Base-by-base conservation (phyloP, 2,113 vertebrate genomes). In the Aphyosemion australe region DNA sequence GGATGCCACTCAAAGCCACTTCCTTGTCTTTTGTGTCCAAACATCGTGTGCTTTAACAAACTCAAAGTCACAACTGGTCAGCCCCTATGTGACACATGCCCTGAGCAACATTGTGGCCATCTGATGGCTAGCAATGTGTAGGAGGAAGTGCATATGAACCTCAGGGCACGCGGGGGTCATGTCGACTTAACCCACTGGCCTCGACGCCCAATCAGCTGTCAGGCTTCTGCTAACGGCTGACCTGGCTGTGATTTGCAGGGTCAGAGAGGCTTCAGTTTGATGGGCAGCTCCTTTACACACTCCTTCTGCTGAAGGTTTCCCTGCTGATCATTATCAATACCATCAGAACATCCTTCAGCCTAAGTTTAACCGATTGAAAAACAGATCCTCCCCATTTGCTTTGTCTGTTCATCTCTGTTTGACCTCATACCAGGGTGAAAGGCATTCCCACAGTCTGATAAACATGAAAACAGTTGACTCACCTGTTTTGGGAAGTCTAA, bases 101-200 rank as follows among this genome's bases (percentile, higher is more conserved):
- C 80, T 63, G 79, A 39, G 76, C 69, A 59, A 81, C 87, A 77
- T 73, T 90, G 88, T 88, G 82, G 71, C 76, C 61, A 72, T 69
- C 74, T 67, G 85, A 82, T 47, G 74, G 66, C 72, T 76, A 81
- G 92, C 90, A 92, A 91, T 87, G 84, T 31, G 0, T 47, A 61
- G 70, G 80, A 90, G 91, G 92, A 92, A 92, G 88, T 85, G 84
- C 74, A 58, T 87, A 89, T 88, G 90, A 92, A 88, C 90, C 88
- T 82, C 58, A 9, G 90, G 89, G 76, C 88, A 67, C 2, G 0
- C 49, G 55, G 73, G 58, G 92, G 91, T 92, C 91, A 74, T 89
- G 90, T 93, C 91, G 91, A 90, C 92, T 93, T 93, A 93, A 93
- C 92, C 90, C 69, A 66, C 58, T 64, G 78, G 84, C 84, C 86